Conservation (phyloP, 2,113 vertebrate genomes). For the Dipodomys ordii region DNA sequence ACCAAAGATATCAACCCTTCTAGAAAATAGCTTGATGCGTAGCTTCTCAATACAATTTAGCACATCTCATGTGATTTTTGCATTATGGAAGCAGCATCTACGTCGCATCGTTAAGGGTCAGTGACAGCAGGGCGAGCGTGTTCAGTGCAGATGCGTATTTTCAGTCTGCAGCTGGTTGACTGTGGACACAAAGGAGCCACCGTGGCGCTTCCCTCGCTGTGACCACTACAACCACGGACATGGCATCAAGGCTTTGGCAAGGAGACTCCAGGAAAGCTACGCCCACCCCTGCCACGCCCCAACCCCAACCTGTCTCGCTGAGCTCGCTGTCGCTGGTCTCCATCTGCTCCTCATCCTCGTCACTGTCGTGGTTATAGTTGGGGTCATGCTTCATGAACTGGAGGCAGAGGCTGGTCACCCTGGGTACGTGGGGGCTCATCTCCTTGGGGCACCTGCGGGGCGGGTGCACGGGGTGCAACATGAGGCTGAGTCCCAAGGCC, state of each 20-base stretch:
- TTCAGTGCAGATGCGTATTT: background rate
- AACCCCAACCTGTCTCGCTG: constrained; percentile 90
- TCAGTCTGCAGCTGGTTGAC: no score
- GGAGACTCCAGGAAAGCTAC: background rate
- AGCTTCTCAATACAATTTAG: background rate
- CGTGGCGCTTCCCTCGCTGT: background rate
- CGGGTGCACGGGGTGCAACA: background rate
- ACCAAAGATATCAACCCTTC: background rate
- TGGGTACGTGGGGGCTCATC: constrained; percentile 92
- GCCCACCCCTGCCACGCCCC: background rate
- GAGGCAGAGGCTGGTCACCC: constrained; percentile 92
- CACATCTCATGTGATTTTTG: no score
- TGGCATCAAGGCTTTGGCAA: background rate
- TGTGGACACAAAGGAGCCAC: no score
- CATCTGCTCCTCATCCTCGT: constrained; percentile 93
- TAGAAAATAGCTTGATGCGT: background rate
- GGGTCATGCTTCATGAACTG: constrained; percentile 96
- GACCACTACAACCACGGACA: background rate
- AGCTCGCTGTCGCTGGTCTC: constrained; percentile 92
- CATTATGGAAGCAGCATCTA: no score
- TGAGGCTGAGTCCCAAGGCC: background rate
- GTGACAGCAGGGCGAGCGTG: background rate
- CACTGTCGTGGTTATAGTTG: constrained; percentile 95
- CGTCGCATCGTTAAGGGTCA: background rate
- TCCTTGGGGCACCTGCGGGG: constrained; percentile 94